Base-by-base conservation (phyloP, 2,888 invertebrate species). In the Augochlorella aurata region DNA sequence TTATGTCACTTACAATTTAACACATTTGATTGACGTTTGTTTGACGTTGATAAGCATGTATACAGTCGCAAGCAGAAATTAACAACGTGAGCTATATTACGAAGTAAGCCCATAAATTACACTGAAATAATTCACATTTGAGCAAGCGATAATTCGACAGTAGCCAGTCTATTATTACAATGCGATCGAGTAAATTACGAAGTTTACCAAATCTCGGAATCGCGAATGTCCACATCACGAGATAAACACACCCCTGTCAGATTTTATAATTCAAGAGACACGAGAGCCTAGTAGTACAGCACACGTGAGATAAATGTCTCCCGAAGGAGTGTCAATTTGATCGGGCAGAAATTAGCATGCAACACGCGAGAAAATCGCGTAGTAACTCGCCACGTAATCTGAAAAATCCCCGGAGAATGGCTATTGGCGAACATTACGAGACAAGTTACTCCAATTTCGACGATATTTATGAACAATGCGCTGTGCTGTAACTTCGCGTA, bases 391-490 rank as follows among this genome's bases (percentile, higher is more conserved):
- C 67, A 52, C n/a, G 38, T 70, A 70, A 81, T 73, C 52, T 24
- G 10, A 24, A 50, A 45, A 54, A 16, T 50, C 54, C 44, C 21
- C 54, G 0, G 54, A 18, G 21, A 24, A 38, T n/a, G 49, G 29
- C 29, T 38, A 52, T 52, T 52, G 47, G 1, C 21, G 10, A 16
- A 29, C 29, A 77, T 77, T 52, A 9, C 0, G 21, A 29, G 47
- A 75, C 58, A 29, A 52, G 54, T 50, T 82, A 54, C 73, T 58
- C 70, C 68, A 72, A 74, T 81, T 73, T 83, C 24, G 12, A 12
- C 49, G 65, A 52, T 81, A 74, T 81, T 82, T 82, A 81, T 82
- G 77, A 72, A 83, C 63, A 82, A 74, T 78, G 52, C n/a, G 14
- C 12, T 47, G 68, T 65, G 16, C 29, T 16, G 16, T 54, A 66